Evolutionary conservation across 2,113 vertebrate genomes (phyloP), one percentile per base, ranked within the genome.

Genomic region (Tichodroma muraria): DNA sequence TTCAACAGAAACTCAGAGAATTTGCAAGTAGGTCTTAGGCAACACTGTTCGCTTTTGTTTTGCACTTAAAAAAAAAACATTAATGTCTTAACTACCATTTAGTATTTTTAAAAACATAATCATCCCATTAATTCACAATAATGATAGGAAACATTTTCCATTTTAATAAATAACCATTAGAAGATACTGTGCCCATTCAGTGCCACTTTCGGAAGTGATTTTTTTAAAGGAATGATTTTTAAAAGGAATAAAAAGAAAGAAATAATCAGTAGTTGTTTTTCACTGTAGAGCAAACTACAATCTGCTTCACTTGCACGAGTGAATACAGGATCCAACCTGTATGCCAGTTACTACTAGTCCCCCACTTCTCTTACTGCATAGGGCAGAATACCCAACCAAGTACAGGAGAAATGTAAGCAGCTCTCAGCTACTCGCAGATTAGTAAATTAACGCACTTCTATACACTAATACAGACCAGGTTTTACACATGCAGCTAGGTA

Each of bases 261-360:
- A 82, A 73, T 5, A 50, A 47, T 30, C 24, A 60, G 11, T 4
- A 54, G 47, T 10, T 50, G 11, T 10, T 86, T 83, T 60, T 33
- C 63, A 60, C 5, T 40, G 53, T 1, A 64, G 13, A 76, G 49
- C 16, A 80, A 78, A 65, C 28, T 37, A 64, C 40, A 25, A 6
- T 21, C 27, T 80, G 23, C 45, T 65, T 57, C 42, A 80, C 28
- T 66, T 0, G 0, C 23, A 37, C 0, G 4, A 81, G 73, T 25
- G 15, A 91, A 63, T 12, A 18, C 2, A 71, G 28, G 35, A 71
- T 22, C 13, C 2, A 1, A 72, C 8, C 45, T 50, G 27, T 18
- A 24, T 4, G 6, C 6, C 37, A 59, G 20, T 45, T 76, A 42
- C 28, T 40, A n/a, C 30, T 12, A 57, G 71, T 21, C 25, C 40